phyloP scores from a whole-genome alignment of 2,113 vertebrate species.

The Gnathonemus longibarbis region DNA sequence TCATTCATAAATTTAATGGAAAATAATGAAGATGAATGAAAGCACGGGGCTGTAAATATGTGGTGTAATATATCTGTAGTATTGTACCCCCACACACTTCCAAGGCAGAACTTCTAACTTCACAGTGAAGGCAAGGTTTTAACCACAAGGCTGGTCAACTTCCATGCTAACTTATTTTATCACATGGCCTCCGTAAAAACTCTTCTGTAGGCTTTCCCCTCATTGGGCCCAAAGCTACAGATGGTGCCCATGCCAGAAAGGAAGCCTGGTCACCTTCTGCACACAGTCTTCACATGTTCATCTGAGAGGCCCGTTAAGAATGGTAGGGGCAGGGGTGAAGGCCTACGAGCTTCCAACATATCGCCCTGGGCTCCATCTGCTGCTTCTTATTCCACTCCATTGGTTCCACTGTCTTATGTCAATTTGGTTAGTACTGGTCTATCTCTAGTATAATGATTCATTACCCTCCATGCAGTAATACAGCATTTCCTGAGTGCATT shows the following conservation, averaged over 20 bases:
- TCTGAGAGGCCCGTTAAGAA: background rate
- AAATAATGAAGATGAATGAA: constrained; percentile 20
- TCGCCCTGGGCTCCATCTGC: background rate
- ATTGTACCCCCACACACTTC: background rate
- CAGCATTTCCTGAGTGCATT: background rate
- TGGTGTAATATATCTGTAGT: background rate
- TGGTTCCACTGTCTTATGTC: background rate
- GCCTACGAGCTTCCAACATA: background rate
- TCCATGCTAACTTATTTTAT: background rate
- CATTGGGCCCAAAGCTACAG: background rate
- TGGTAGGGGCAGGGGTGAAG: background rate
- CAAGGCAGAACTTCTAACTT: background rate
- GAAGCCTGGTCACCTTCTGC: background rate
- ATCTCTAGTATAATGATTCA: background rate
- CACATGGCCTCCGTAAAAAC: background rate
- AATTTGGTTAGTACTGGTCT: background rate
- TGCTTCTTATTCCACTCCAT: background rate
- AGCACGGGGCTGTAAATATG: background rate
- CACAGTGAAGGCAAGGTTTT: background rate
- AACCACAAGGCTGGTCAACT: background rate
- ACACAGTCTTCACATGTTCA: background rate
- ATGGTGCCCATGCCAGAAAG: background rate
- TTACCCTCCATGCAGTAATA: background rate
- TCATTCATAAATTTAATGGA: constrained; percentile 4
- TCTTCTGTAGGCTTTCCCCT: background rate